These are phyloP conservation scores for Arge pagana DNA, from an alignment of 2,888 invertebrate species.

Conservation along the genomic window DNA sequence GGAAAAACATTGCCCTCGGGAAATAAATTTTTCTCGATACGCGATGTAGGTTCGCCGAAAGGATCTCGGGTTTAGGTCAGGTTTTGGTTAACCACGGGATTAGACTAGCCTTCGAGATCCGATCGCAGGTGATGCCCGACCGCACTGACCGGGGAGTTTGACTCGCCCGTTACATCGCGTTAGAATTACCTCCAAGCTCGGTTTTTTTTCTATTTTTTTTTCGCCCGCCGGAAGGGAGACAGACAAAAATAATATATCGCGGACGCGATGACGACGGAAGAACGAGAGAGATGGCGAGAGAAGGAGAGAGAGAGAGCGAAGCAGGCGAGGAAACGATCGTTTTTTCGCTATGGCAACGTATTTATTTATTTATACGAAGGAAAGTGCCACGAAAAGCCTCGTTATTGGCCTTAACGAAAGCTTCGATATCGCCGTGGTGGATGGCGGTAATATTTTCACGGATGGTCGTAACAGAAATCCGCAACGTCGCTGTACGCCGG, in stretches of 20 bases:
- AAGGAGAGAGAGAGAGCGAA: neutral
- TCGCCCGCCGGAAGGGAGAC: neutral
- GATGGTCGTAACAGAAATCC: too few relatives aligned
- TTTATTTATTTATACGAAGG: neutral
- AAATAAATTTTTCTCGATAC: conserved; percentile 7
- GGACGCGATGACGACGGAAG: neutral
- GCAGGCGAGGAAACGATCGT: neutral
- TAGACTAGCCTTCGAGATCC: conserved; percentile 13
- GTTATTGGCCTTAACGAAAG: too few relatives aligned
- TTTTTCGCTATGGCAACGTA: neutral
- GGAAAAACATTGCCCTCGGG: conserved; percentile 7
- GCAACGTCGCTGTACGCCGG: too few relatives aligned
- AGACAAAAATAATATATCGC: neutral
- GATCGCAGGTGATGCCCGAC: conserved; percentile 12
- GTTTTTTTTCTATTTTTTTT: too few relatives aligned
- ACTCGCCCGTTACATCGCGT: conserved; percentile 7
- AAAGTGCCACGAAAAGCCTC: too few relatives aligned
- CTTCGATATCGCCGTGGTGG: too few relatives aligned
- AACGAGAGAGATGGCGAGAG: neutral
- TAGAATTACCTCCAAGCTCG: conserved; percentile 8
- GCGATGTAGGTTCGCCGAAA: neutral
- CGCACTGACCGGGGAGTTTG: too few relatives aligned
- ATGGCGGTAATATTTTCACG: too few relatives aligned
- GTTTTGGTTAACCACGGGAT: conserved; percentile 23
- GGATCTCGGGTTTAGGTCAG: conserved; percentile 14